Conservation (phyloP, 2,113 vertebrate genomes). For the Zosterops lateralis region DNA sequence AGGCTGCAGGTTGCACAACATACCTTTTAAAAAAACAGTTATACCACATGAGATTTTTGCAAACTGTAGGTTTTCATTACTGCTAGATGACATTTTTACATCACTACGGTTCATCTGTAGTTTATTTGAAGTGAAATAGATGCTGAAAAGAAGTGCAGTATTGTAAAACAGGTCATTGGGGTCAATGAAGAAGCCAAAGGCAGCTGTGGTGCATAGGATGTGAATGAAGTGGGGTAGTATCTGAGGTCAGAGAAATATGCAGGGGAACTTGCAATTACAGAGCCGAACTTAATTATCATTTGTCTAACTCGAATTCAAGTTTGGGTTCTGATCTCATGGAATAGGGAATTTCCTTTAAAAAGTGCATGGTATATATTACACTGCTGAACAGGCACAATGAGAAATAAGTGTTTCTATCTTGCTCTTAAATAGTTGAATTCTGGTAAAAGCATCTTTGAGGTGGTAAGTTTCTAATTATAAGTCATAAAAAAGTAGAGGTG, state of each 20-base stretch:
- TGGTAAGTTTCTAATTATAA: not conserved
- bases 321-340: not conserved
- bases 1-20: not conserved
- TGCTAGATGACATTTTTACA: not conserved
- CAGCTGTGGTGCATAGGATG: not conserved
- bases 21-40: not conserved
- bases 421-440: not conserved
- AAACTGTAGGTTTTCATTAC: not conserved
- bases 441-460: not conserved
- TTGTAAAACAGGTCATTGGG: not conserved
- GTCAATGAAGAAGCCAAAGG: not conserved
- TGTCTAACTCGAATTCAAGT: not conserved
- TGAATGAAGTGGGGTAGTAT: not conserved
- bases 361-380: not conserved
- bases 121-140: not conserved
- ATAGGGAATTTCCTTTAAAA: not conserved
- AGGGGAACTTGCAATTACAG: not conserved
- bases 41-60: not conserved
- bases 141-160: not conserved
- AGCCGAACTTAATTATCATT: conserved; percentile 33
- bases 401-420: not conserved
- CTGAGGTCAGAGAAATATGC: conserved; percentile 10
- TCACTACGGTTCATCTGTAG: not conserved
- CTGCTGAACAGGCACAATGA: not conserved
- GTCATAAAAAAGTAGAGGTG: not conserved